Percentiles rank a stretch among this genome's conserved stretches.
Conservation (phyloP, 2,797 vertebrate species). For the Rhinichthys osculus region DNA sequence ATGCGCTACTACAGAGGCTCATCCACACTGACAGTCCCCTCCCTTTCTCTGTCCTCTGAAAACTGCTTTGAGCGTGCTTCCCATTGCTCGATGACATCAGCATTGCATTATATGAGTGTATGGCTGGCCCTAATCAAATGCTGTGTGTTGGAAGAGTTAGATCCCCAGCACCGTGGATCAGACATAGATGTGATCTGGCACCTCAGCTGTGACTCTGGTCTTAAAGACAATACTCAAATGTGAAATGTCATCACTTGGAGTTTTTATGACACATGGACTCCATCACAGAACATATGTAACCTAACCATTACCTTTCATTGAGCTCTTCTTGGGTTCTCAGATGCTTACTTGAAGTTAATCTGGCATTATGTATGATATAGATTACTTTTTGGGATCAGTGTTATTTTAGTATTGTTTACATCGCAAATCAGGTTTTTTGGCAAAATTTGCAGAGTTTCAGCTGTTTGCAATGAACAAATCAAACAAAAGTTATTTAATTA, state of each 20-base stretch:
- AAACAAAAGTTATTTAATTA: no score
- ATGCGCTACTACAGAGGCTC: not conserved
- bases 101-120: constrained; percentile 23
- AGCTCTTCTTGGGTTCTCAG: not conserved
- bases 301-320: not conserved
- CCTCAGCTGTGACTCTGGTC: constrained; percentile 42
- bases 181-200: constrained; percentile 58
- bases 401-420: not conserved
- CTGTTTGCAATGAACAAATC: no score
- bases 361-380: not conserved
- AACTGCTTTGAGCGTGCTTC: constrained; percentile 33
- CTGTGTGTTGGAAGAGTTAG: not conserved
- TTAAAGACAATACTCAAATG: constrained; percentile 23
- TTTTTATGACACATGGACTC: constrained; percentile 41
- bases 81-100: constrained; percentile 57
- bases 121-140: constrained; percentile 13
- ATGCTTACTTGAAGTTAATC: not conserved
- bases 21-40: constrained; percentile 18
- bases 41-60: constrained; percentile 34
- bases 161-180: constrained; percentile 46
- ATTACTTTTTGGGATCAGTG: not conserved
- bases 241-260: constrained; percentile 20
- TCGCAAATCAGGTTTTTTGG: no score
- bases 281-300: constrained; percentile 25
- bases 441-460: no score